phyloP scores from a whole-genome alignment of 1,140 invertebrate species.

The Sycophila sp. region DNA sequence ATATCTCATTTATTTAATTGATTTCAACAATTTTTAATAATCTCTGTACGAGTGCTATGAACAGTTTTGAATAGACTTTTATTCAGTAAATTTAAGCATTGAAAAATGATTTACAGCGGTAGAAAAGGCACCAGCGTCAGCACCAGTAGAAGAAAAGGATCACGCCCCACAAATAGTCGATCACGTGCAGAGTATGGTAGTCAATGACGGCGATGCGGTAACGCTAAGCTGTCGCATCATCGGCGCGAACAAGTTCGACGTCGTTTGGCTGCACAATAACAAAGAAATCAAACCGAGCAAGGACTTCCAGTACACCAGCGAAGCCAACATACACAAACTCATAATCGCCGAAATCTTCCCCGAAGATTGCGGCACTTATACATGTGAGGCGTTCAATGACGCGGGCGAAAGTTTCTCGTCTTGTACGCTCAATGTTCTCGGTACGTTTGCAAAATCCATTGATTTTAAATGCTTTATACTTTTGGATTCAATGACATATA shows the following conservation, averaged over 20 bases:
- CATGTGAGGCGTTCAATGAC: slow-evolving; percentile 96
- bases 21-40: no score
- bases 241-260: slow-evolving; percentile 89
- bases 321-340: slow-evolving; percentile 90
- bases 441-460: slow-evolving; percentile 62
- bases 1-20: slow-evolving; percentile 1
- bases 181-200: slow-evolving; percentile 81
- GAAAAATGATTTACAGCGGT: slow-evolving; percentile 69
- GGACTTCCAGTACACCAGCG: slow-evolving; percentile 92
- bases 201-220: slow-evolving; percentile 88
- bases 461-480: no score
- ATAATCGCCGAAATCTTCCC: slow-evolving; percentile 95
- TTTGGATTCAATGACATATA: no score
- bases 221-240: slow-evolving; percentile 87
- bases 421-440: slow-evolving; percentile 83
- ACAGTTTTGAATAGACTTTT: no score
- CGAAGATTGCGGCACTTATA: slow-evolving; percentile 92
- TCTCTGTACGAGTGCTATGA: no score
- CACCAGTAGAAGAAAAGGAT: slow-evolving; percentile 68
- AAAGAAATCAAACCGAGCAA: slow-evolving; percentile 96
- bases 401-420: slow-evolving; percentile 92
- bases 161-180: slow-evolving; percentile 85
- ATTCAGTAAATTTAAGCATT: no score
- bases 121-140: slow-evolving; percentile 63
- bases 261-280: slow-evolving; percentile 95